Evolutionary conservation across 1,140 invertebrate genomes (phyloP).

Genomic region (Diplogasteroides magnus): DNA sequence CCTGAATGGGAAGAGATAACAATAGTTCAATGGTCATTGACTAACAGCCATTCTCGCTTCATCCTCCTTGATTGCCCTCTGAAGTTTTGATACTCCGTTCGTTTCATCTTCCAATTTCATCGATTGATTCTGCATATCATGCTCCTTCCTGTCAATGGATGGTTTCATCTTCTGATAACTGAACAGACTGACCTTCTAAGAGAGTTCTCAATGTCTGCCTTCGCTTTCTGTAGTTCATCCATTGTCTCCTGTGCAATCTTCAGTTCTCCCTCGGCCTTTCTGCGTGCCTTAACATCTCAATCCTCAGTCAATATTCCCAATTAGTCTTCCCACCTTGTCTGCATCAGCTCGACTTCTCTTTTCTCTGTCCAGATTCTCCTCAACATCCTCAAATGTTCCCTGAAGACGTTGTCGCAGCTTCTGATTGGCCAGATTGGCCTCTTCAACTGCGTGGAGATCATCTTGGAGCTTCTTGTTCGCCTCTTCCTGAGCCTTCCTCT

Average conservation of each 20-base stretch:
- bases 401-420: slow-evolving; percentile 96
- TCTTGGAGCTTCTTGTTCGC: slow-evolving; percentile 85
- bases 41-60: slow-evolving; percentile 71
- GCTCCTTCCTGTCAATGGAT: slow-evolving; percentile 37
- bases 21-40: background rate
- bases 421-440: slow-evolving; percentile 97
- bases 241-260: slow-evolving; percentile 79
- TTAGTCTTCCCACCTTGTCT: too few relatives aligned
- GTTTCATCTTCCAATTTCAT: slow-evolving; percentile 94
- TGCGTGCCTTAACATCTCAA: slow-evolving; percentile 72
- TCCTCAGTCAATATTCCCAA: too few relatives aligned
- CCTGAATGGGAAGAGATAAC: slow-evolving; percentile 62
- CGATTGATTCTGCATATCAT: slow-evolving; percentile 46
- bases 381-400: slow-evolving; percentile 83
- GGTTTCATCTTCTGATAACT: background rate
- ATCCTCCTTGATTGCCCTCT: slow-evolving; percentile 97
- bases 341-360: slow-evolving; percentile 95
- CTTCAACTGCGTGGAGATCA: slow-evolving; percentile 92
- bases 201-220: slow-evolving; percentile 42
- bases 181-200: slow-evolving; percentile 27
- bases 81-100: slow-evolving; percentile 82
- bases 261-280: slow-evolving; percentile 81
- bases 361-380: slow-evolving; percentile 94
- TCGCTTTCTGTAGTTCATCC: slow-evolving; percentile 40
- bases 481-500: slow-evolving; percentile 93